Base-by-base conservation (phyloP, 2,113 vertebrate genomes). In the Cervus canadensis region DNA sequence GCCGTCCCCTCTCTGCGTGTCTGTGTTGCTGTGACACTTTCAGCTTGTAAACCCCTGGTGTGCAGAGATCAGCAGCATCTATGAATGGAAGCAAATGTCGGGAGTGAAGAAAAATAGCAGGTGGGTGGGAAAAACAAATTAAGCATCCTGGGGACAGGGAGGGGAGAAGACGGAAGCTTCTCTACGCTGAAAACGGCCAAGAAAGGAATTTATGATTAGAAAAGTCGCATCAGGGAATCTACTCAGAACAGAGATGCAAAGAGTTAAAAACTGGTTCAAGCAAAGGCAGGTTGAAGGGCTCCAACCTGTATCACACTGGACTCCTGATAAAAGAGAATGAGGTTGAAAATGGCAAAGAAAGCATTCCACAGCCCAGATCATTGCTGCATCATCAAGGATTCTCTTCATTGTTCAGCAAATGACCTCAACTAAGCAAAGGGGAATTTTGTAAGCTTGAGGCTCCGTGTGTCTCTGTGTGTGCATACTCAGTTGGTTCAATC, bases 401-500 rank as follows among this genome's bases (percentile, higher is more conserved):
- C 4, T 7, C 40, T 50, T 83, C 60, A 17, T 9, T 28, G 84
- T 28, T 52, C 43, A 43, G 11, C 7, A n/a, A 60, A 74, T 8
- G 33, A 7, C 79, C 40, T 25, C 10, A 26, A 48, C 43, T 10
- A 14, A 28, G 57, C 45, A n/a, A 78, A 21, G 7, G 7, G n/a
- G 60, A 28, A 54, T 40, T 60, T 23, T 60, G 0, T 62, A 15
- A 56, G 45, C 3, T 2, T 59, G 45, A 60, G 28, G 25, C 33
- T 14, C 62, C 2, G 0, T 36, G 19, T 36, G 9, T 36, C 64
- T 71, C 17, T 71, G 8, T 36, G n/a, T 5, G 0, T 4, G 1
- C 9, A 71, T 0, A 36, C n/a, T 71, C 17, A 71, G n/a, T 36
- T 36, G 64, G 9, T 71, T 71, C n/a, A 12, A 19, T 36, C 19